phyloP scores from a whole-genome alignment of 23 tunicate species.

The Phallusia fumigata region DNA sequence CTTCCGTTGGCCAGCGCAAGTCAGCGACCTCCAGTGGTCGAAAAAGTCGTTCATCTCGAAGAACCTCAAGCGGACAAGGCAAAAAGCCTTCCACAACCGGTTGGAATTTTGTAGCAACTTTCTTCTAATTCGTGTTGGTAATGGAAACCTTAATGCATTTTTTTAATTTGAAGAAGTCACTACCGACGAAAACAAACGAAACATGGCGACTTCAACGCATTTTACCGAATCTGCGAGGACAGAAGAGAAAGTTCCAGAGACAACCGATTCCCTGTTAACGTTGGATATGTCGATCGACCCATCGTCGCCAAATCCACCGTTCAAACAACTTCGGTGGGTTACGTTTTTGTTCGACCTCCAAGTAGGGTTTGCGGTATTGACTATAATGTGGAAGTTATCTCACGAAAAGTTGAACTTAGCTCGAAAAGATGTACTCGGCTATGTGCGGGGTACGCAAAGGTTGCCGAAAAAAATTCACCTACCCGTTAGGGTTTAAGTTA shows the following conservation, averaged over 20 bases:
- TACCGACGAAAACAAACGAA: conserved; percentile 13
- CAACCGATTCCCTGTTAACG: conserved; percentile 19
- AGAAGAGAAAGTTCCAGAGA: conserved; percentile 14
- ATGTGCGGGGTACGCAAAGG: too few relatives aligned
- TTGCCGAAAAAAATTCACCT: too few relatives aligned
- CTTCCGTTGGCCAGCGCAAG: conserved; percentile 48
- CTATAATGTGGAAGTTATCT: too few relatives aligned
- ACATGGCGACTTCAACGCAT: conserved; percentile 27
- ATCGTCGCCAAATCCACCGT: conserved; percentile 70
- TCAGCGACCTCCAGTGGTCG: conserved; percentile 59
- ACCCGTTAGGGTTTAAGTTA: too few relatives aligned
- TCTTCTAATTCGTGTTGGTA: too few relatives aligned
- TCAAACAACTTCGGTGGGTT: conserved; percentile 57
- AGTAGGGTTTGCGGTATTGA: too few relatives aligned
- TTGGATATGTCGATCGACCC: conserved; percentile 21
- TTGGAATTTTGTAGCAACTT: too few relatives aligned
- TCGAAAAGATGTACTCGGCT: too few relatives aligned
- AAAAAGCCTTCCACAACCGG: not conserved
- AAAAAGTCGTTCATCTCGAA: conserved; percentile 42
- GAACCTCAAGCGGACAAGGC: conserved; percentile 22
- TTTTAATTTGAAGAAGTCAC: not conserved
- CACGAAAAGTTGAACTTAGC: too few relatives aligned
- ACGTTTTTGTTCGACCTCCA: too few relatives aligned
- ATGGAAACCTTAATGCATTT: too few relatives aligned
- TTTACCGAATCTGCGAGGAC: not conserved